Evolutionary conservation across 2,888 invertebrate species (phyloP), one percentile per base, ranked within the genome.

Genomic region (Sthenelais limicola): DNA sequence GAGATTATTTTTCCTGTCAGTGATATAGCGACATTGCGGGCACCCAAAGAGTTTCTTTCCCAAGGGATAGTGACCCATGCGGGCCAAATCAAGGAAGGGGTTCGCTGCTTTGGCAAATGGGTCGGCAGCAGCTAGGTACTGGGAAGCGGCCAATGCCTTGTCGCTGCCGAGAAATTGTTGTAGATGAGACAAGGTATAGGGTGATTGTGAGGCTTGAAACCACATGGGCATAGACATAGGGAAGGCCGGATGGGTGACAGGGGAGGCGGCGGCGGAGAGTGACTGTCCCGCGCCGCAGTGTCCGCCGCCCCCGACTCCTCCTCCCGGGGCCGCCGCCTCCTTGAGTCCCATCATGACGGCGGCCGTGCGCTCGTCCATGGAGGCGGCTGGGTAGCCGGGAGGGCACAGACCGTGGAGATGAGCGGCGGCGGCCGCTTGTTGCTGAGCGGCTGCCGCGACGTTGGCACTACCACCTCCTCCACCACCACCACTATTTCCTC

Each of bases 1-100:
- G 47, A 88, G 82, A 76, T 88, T 88, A 77, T 86, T 86, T 77
- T 86, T 88, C 4, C 86, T 77, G 78, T 87, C 85, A 0, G 87
- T 87, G n/a, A 79, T 76, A 72, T 87, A 87, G 28, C 80, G 75
- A 72, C 86, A 86, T 71, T 84, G 82, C 0, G 82, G 81, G 71
- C 85, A 85, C 1, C 83, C 82, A 73, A 80, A 82, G 9, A 77
- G 62, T 67, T 81, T 80, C 71, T 78, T 78, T 9, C 74, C 71
- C 3, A 71, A 49, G 5, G 71, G 71, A 24, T 71, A 71, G 58
- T 71, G 71, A n/a, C 71, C 71, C 71, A 71, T 71, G 58, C 71
- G 58, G 28, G 58, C 48, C 26, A 71, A 47, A 30, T 71, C 71
- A 21, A 71, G 58, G 49, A 62, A 71, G 1, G 70, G 70, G 28